Conservation (phyloP, 1,140 invertebrate genomes). For the Dendroctonus valens region DNA sequence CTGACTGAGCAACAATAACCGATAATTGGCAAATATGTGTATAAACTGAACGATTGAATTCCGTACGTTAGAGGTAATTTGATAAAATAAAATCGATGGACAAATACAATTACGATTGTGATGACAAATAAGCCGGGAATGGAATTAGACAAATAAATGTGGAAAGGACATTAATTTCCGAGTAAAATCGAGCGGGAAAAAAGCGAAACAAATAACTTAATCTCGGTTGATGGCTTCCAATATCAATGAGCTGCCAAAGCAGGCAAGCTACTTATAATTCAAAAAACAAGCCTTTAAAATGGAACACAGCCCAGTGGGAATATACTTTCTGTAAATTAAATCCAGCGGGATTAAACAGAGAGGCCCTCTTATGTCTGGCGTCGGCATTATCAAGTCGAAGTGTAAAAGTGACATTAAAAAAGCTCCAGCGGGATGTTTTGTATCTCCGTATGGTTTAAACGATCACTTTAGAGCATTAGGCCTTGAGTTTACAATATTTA, state of each 20-base stretch:
- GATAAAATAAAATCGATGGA: background rate
- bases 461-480: too few species aligned
- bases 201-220: too few species aligned
- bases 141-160: background rate
- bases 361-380: conserved; percentile 20
- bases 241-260: conserved; percentile 1
- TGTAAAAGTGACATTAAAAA: conserved; percentile 20
- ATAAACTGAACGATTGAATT: background rate
- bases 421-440: conserved; percentile 15
- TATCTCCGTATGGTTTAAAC: conserved; percentile 1
- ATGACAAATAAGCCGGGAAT: background rate
- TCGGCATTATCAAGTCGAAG: conserved; percentile 19
- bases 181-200: too few species aligned
- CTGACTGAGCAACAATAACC: conserved; percentile 5
- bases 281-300: conserved; percentile 16
- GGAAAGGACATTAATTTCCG: too few species aligned
- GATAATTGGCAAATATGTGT: conserved; percentile 5
- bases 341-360: conserved; percentile 19
- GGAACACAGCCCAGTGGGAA: conserved; percentile 18
- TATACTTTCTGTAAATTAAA: conserved; percentile 24
- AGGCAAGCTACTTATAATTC: background rate
- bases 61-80: background rate
- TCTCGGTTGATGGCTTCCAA: background rate
- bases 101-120: background rate
- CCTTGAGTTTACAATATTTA: too few species aligned